These are phyloP conservation scores for Sycophaga agraensis DNA, from an alignment of 1,140 invertebrate genomes.

Conservation along the genomic window DNA sequence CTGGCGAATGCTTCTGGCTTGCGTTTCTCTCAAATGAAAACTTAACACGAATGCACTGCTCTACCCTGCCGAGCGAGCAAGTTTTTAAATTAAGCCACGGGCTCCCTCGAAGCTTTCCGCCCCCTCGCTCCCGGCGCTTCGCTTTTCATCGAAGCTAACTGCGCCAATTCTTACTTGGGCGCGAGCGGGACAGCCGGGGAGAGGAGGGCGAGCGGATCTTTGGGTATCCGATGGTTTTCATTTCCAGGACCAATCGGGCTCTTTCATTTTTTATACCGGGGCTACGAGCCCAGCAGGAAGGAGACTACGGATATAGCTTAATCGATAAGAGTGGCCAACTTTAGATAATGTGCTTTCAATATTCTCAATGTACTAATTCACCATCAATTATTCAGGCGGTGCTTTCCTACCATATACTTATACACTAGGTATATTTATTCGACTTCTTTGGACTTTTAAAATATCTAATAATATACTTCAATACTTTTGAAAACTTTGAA, in stretches of 20 bases:
- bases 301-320: background rate
- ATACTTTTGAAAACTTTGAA: no score
- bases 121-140: slow-evolving; percentile 20
- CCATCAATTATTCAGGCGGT: no score
- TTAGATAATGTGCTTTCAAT: slow-evolving; percentile 4
- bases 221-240: slow-evolving; percentile 7
- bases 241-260: background rate
- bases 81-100: slow-evolving; percentile 33
- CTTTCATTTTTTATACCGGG: slow-evolving; percentile 18
- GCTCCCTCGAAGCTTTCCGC: slow-evolving; percentile 2
- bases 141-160: slow-evolving; percentile 25
- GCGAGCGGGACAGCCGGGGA: background rate
- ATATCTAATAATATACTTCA: no score
- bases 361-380: no score
- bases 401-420: no score
- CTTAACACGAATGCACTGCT: slow-evolving; percentile 40
- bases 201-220: background rate
- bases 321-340: slow-evolving; percentile 6
- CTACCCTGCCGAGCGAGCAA: slow-evolving; percentile 14
- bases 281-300: no score
- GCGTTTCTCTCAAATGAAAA: slow-evolving; percentile 42
- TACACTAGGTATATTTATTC: no score
- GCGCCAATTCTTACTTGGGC: background rate
- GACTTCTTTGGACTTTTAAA: no score
- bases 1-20: slow-evolving; percentile 36